A percentile compares a stretch with the other conserved stretches of the same genome.
Conservation (phyloP, 2,888 invertebrate species). For the Agonum fuliginosum region DNA sequence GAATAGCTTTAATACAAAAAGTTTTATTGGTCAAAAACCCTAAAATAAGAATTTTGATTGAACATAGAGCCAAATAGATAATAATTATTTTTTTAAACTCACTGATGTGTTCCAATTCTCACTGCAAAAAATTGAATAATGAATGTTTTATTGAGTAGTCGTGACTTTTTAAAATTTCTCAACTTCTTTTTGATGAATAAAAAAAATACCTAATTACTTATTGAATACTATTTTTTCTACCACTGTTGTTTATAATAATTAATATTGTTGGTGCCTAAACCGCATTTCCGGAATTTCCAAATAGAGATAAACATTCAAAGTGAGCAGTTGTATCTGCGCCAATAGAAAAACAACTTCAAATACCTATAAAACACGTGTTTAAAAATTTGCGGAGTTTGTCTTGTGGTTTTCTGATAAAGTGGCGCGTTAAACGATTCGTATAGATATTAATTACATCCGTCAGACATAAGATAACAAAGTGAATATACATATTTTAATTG, state of each 20-base stretch:
- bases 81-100: too few relatives aligned
- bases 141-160: too few relatives aligned
- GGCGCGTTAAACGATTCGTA: background rate
- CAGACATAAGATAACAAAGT: background rate
- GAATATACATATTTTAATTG: background rate
- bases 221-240: background rate
- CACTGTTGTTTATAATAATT: background rate
- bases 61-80: too few relatives aligned
- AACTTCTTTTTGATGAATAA: too few relatives aligned
- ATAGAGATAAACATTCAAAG: background rate
- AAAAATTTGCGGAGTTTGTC: slow-evolving; percentile 13
- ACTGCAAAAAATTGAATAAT: too few relatives aligned
- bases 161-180: too few relatives aligned
- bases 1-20: too few relatives aligned
- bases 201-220: too few relatives aligned
- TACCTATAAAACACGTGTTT: background rate
- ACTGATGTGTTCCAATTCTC: too few relatives aligned
- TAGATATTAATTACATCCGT: slow-evolving; percentile 36
- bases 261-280: background rate
- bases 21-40: too few relatives aligned
- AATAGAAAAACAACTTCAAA: too few relatives aligned
- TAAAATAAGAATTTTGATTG: too few relatives aligned
- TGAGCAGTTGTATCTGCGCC: background rate
- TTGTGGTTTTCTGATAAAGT: slow-evolving; percentile 11
- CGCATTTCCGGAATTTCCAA: background rate